A percentile compares a stretch with the other conserved stretches of the same genome.
Conservation (phyloP, 2,113 vertebrate genomes). For the Odocoileus hemionus region DNA sequence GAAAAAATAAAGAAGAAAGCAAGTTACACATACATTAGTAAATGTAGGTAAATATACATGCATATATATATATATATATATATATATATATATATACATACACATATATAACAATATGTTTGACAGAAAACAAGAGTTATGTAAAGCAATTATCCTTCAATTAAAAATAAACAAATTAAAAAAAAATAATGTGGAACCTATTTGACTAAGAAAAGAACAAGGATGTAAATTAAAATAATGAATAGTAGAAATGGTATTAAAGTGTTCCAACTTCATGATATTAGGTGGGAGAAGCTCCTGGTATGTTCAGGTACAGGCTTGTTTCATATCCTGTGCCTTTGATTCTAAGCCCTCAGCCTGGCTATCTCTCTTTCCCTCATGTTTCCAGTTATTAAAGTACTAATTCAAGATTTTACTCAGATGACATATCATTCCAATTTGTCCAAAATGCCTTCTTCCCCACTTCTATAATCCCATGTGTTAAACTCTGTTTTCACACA, state of each 20-base stretch:
- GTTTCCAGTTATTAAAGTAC: neutral
- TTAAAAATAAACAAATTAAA: neutral
- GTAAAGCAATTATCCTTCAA: neutral
- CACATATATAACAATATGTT: neutral
- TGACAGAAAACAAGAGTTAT: neutral
- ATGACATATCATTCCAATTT: neutral
- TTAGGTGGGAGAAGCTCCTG: neutral
- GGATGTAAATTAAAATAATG: neutral
- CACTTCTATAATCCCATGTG: neutral
- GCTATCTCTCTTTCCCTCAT: neutral
- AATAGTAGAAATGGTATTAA: neutral
- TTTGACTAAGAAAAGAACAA: neutral
- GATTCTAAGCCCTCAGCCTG: neutral
- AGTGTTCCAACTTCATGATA: neutral
- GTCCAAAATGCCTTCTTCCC: neutral
- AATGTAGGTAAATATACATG: neutral
- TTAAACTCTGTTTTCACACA: neutral
- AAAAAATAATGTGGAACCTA: neutral
- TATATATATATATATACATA: neutral
- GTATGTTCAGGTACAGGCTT: neutral
- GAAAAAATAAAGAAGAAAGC: neutral
- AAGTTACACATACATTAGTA: neutral
- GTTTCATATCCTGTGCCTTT: neutral
- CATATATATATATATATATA: neutral
- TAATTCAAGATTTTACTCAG: neutral